Conservation (phyloP, 1,140 invertebrate species). For the Procambarus clarkii region DNA sequence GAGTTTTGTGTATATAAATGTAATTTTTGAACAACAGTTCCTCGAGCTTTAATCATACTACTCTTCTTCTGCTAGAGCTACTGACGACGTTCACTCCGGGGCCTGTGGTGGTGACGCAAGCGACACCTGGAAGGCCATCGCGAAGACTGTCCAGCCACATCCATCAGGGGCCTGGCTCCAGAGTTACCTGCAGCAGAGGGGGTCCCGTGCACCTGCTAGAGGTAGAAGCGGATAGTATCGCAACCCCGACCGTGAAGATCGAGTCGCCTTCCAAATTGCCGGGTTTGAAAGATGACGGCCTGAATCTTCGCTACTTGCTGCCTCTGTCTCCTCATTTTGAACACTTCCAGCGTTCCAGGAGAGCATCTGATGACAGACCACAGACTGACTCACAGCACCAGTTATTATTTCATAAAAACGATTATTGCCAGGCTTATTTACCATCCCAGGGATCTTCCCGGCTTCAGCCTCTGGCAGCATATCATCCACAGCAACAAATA, state of each 20-base stretch:
- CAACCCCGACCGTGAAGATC: constrained; percentile 42
- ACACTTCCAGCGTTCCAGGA: too few relatives aligned
- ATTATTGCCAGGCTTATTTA: too few relatives aligned
- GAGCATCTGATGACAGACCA: too few relatives aligned
- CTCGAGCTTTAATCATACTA: background rate
- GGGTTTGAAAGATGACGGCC: constrained; percentile 15
- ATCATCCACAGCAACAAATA: too few relatives aligned
- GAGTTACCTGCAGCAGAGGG: background rate
- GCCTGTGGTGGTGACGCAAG: constrained; percentile 61
- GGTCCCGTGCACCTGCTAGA: constrained; percentile 52
- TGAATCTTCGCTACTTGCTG: background rate
- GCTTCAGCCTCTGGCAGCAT: too few relatives aligned
- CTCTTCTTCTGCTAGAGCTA: constrained; percentile 23
- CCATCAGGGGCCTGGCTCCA: background rate
- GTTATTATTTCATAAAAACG: too few relatives aligned
- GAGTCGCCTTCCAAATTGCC: constrained; percentile 8
- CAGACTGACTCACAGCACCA: too few relatives aligned
- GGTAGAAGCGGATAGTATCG: constrained; percentile 48
- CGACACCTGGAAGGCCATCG: constrained; percentile 12
- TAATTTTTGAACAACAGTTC: too few relatives aligned
- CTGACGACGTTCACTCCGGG: constrained; percentile 53
- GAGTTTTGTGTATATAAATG: too few relatives aligned
- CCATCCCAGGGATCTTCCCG: too few relatives aligned
- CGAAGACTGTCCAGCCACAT: constrained; percentile 14
- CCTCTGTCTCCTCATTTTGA: too few relatives aligned